These are phyloP conservation scores for Aporrectodea caliginosa DNA, from an alignment of 1,140 invertebrate genomes.

Conservation along the genomic window DNA sequence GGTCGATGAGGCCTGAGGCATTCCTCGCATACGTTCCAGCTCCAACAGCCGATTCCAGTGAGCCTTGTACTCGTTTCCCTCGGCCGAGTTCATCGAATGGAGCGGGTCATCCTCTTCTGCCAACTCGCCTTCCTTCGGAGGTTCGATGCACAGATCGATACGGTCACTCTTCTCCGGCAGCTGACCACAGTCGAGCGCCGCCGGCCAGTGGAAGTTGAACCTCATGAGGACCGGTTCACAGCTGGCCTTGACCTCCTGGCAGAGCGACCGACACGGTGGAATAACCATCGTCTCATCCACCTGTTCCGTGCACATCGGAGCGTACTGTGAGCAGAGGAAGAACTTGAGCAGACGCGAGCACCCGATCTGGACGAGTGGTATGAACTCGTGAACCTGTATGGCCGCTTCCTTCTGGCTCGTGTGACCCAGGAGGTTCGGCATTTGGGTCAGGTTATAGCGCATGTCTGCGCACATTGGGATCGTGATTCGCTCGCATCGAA, in stretches of 20 bases:
- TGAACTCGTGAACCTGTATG: constrained; percentile 41
- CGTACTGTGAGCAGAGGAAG: constrained; percentile 89
- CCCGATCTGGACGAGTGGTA: constrained; percentile 29
- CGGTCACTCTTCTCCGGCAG: constrained; percentile 78
- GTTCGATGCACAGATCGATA: constrained; percentile 88
- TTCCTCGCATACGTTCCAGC: background rate
- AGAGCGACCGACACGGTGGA: constrained; percentile 76
- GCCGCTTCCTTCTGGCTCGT: constrained; percentile 90
- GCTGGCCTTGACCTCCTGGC: constrained; percentile 73
- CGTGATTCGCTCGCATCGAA: constrained; percentile 78
- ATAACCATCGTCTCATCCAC: constrained; percentile 12
- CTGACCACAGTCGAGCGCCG: constrained; percentile 78
- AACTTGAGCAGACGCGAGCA: constrained; percentile 85
- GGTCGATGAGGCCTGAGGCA: background rate
- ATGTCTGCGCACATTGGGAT: constrained; percentile 89
- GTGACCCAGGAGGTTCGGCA: constrained; percentile 90
- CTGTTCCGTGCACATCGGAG: constrained; percentile 67
- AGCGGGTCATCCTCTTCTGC: background rate
- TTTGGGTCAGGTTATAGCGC: constrained; percentile 90
- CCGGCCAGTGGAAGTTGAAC: constrained; percentile 88
- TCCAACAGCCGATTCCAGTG: background rate
- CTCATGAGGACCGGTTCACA: constrained; percentile 82
- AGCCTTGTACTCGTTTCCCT: constrained; percentile 1
- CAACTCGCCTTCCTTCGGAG: constrained; percentile 52
- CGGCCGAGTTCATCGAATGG: background rate